Base-by-base conservation (phyloP, 2,113 vertebrate species). In the Azemiops feae region DNA sequence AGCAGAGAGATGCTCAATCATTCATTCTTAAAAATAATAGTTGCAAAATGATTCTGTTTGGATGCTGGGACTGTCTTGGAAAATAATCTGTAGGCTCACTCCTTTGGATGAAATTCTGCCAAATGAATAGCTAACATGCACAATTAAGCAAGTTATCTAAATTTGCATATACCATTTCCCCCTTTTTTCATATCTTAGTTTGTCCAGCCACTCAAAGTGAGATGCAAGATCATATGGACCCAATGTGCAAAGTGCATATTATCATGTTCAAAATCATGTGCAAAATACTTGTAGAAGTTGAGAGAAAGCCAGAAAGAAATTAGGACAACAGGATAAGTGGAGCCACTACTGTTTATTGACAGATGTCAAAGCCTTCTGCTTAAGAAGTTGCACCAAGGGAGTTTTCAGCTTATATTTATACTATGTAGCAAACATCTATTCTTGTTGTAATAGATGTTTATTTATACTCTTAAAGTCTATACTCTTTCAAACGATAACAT, bases 11-110 rank as follows among this genome's bases (percentile, higher is more conserved):
- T 74, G 18, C 39, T 45, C 52, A 47, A 55, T 45, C 53, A 11
- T 43, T 88, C 64, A 12, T 89, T 53, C 39, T 50, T 89, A 81
- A 95, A 96, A 95, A 96, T 85, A 92, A 22, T 54, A 94, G 60
- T 93, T 89, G 55, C 92, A 43, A 88, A 93, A 92, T 86, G 94
- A 5, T 58, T 95, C 94, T 87, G 88, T 90, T 91, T 89, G 93
- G 43, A 25, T 94, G 47, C 16, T 34, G 93, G 92, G 87, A 94
- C 87, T 50, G 64, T 95, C 2, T 94, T 94, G 94, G 91, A 91
- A 94, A 88, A 92, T 95, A 47, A 11, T 54, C 58, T 50, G 27
- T 55, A 57, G n/a, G 53, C 8, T 30, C 27, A 25, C 18, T 81
- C 16, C 43, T 64, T 92, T 85, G 69, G 88, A 92, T 55, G 25